These are phyloP conservation scores for Pomatostomus ruficeps DNA, from an alignment of 2,113 vertebrate genomes.

Conservation along the genomic window DNA sequence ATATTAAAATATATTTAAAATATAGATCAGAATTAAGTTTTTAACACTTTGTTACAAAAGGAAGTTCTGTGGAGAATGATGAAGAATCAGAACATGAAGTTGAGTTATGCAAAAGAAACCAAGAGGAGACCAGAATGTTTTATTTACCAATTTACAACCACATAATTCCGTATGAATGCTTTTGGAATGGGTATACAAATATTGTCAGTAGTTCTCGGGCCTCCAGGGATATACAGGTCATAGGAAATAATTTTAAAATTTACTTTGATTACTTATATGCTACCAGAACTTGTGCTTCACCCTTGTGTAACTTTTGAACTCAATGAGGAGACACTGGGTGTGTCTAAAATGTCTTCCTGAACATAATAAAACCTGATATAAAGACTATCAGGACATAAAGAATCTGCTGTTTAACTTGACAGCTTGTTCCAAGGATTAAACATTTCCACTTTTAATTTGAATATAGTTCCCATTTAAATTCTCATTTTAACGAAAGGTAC, in stretches of 20 bases:
- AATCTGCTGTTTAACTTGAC: background rate
- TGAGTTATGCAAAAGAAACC: background rate
- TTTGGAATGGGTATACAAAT: background rate
- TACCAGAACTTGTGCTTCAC: background rate
- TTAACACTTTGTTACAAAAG: background rate
- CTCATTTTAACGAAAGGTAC: background rate
- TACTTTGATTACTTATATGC: background rate
- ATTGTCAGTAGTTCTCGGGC: background rate
- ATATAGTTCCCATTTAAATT: background rate
- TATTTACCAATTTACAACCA: background rate
- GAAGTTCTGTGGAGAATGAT: background rate
- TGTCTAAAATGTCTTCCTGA: background rate
- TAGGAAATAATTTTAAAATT: background rate
- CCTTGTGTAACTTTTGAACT: background rate
- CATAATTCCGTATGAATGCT: background rate
- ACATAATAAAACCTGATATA: background rate
- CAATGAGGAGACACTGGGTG: background rate
- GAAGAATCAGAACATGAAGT: background rate
- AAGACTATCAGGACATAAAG: background rate
- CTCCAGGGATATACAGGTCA: background rate
- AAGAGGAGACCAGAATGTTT: background rate
- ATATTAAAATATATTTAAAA: background rate
- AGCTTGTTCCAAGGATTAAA: background rate
- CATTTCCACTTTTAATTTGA: background rate
- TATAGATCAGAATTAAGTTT: background rate